Base-by-base conservation (phyloP, 2,113 vertebrate genomes). In the rat (Rattus norvegicus) region DNA sequence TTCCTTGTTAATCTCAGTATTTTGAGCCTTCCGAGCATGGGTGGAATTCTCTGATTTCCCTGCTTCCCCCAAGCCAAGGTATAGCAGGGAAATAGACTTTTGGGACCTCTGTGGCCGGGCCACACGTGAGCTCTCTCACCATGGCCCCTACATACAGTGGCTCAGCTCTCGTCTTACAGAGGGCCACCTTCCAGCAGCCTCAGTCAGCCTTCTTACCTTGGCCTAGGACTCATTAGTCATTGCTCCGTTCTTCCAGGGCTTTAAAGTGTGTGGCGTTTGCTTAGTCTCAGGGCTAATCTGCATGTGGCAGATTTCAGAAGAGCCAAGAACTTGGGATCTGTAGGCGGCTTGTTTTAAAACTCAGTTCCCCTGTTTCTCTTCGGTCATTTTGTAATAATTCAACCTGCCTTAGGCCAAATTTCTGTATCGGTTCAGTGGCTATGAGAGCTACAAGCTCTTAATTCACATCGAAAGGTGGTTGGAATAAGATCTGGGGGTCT, bases 81-180 rank as follows among this genome's bases (percentile, higher is more conserved):
- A 19, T 12, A 7, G 56, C 39, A 47, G 65, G 33, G 65, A 49
- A 88, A 30, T 52, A 12, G 33, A 61, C 61, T 33, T 22, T 49
- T 2, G 17, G 36, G 70, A 20, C 13, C 54, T 17, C 30, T 5
- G 47, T 49, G 80, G 13, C 5, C 1, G 16, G 70, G 47, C 73
- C 22, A 19, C 69, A 52, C 6, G 7, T 4, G 56, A 24, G 10
- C 56, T 54, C 47, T n/a, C 19, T 67, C n/a, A 33, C 65, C 75
- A 47, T 13, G 8, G 39, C 0, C 28, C 33, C 56, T 10, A 43
- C 43, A 43, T 33, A 7, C 28, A 0, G 56, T 22, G 61, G 7
- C 52, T 4, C 6, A 13, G 2, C 17, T n/a, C 49, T 2, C 56
- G 1, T 19, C 13, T 36, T 0, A 0, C 11, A 0, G 22, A 93